Evolutionary conservation across 1,140 invertebrate species (phyloP).

Genomic region (Phthorimaea operculella): DNA sequence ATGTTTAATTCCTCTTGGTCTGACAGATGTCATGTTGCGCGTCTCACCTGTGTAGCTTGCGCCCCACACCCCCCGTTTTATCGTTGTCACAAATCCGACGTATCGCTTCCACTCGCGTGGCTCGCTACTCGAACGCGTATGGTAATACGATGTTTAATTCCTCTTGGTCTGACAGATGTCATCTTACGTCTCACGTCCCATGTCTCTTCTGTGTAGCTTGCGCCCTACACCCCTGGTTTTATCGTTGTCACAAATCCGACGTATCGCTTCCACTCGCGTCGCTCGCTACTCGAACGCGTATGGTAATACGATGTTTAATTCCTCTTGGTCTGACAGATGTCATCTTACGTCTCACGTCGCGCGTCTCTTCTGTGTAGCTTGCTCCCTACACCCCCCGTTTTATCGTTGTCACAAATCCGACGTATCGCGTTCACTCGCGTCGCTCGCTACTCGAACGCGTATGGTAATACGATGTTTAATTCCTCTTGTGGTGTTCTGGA

Average conservation of each 20-base stretch:
- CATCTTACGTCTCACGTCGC: too few species aligned
- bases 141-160: constrained; percentile 62
- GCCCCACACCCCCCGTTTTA: constrained; percentile 15
- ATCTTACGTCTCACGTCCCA: too few species aligned
- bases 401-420: constrained; percentile 55
- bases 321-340: too few species aligned
- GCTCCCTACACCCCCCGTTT: constrained; percentile 10
- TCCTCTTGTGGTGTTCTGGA: constrained; percentile 38
- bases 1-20: constrained; percentile 55
- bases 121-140: constrained; percentile 42
- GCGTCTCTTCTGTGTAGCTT: too few species aligned
- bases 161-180: too few species aligned
- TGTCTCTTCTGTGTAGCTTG: too few species aligned
- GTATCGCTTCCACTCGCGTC: constrained; percentile 61
- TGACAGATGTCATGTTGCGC: too few species aligned
- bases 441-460: too few species aligned
- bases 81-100: constrained; percentile 59
- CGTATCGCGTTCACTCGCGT: constrained; percentile 61
- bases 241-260: constrained; percentile 57
- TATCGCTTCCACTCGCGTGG: constrained; percentile 59
- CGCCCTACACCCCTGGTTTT: constrained; percentile 16
- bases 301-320: constrained; percentile 63
- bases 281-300: too few species aligned
- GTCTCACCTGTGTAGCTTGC: too few species aligned
- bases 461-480: constrained; percentile 62